Base-by-base conservation (phyloP, 2,113 vertebrate species). In the Girardinichthys multiradiatus region DNA sequence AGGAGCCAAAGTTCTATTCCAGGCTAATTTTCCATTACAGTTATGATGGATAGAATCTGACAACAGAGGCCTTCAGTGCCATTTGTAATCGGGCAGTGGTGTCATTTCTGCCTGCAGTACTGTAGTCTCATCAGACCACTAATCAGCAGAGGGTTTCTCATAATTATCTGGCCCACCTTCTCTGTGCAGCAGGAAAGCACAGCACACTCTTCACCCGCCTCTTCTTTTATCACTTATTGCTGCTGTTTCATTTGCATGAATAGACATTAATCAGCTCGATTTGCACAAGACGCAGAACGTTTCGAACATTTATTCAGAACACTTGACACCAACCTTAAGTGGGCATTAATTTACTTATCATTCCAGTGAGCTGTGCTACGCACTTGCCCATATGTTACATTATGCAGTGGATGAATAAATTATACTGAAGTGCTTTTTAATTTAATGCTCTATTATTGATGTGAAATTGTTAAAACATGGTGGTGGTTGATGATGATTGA, bases 21-120 rank as follows among this genome's bases (percentile, higher is more conserved):
- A 39, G 4, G 48, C 21, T 64, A 77, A 62, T 79, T 82, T 48
- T 64, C 37, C 66, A 42, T 37, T 64, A 69, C 80, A 70, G 87
- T 84, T 82, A 85, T 88, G 86, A 91, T 87, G 70, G 84, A 92
- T 88, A 74, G 78, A 84, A 89, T 79, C 71, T 86, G 90, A 91
- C 92, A 92, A 78, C 76, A 71, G 81, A 76, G 74, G 84, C 74
- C 83, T 83, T 77, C 14, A 0, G 27, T 84, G 86, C 87, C 76
- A 45, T 92, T 87, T 91, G 68, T 91, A 93, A 93, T 89, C 90
- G 85, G 80, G 65, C 63, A 33, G 75, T 37, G 58, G 64, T 74
- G 84, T 77, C 62, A 71, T 57, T 76, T 67, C 74, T 80, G 76
- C 58, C 48, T 24, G 39, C 37, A 74, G 77, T 27, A 15, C 73